A percentile compares a stretch with the other conserved stretches of the same genome.
These are phyloP conservation scores for Hypercompe scribonia DNA, from an alignment of 2,888 invertebrate species.

Conservation along the genomic window DNA sequence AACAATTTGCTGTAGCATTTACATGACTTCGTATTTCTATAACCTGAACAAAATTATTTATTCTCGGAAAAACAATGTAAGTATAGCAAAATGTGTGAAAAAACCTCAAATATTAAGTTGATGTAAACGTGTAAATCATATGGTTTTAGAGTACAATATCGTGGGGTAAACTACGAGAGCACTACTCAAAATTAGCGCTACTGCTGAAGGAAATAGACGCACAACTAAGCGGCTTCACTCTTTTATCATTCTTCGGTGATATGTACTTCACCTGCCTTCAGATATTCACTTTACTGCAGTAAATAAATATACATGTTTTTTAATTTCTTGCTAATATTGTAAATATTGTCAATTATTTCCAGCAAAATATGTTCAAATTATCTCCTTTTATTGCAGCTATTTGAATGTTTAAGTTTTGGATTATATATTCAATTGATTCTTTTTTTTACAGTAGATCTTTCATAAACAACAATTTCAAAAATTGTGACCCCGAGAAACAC, in stretches of 20 bases:
- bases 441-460: not conserved
- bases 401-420: not conserved
- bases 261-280: slow-evolving; percentile 59
- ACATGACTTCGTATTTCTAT: slow-evolving; percentile 52
- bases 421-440: not conserved
- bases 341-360: not conserved
- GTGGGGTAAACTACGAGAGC: slow-evolving; percentile 58
- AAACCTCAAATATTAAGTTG: not conserved
- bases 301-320: slow-evolving; percentile 26
- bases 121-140: not conserved
- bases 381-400: not conserved
- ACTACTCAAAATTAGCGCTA: slow-evolving; percentile 53
- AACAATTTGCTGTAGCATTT: slow-evolving; percentile 56
- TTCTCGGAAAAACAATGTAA: slow-evolving; percentile 47
- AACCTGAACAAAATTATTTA: slow-evolving; percentile 49
- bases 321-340: not conserved
- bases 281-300: slow-evolving; percentile 60
- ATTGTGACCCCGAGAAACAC: not conserved
- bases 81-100: slow-evolving; percentile 13
- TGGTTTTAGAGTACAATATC: slow-evolving; percentile 49
- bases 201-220: slow-evolving; percentile 56
- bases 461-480: not conserved
- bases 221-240: slow-evolving; percentile 57
- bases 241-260: slow-evolving; percentile 60
- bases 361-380: not conserved